These are phyloP conservation scores for Phymatocera aterrima DNA, from an alignment of 2,888 invertebrate species.

Conservation along the genomic window DNA sequence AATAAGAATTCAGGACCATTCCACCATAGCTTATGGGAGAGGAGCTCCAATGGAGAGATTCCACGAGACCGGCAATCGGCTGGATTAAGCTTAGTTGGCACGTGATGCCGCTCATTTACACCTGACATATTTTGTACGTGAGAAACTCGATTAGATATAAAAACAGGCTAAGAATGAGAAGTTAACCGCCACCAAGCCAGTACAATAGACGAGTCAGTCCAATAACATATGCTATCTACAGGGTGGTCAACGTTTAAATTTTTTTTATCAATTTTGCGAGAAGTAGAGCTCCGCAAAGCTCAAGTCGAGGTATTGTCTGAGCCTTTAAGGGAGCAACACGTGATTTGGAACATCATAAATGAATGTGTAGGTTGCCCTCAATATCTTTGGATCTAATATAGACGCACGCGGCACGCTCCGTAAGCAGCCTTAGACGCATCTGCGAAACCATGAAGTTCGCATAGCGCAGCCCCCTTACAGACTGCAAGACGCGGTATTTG, in stretches of 20 bases:
- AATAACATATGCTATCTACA: conserved; percentile 10
- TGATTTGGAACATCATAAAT: conserved; percentile 46
- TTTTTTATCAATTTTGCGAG: conserved; percentile 23
- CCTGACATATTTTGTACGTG: neutral
- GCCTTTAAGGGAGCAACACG: conserved; percentile 45
- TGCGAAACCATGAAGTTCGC: conserved; percentile 32
- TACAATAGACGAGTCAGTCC: conserved; percentile 51
- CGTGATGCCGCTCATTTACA: neutral
- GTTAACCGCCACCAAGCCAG: conserved; percentile 47
- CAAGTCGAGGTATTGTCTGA: conserved; percentile 53
- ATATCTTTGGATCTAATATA: neutral
- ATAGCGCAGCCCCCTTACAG: neutral
- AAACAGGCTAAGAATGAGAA: conserved; percentile 49
- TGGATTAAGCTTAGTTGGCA: neutral
- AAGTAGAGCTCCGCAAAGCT: conserved; percentile 52
- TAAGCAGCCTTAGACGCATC: conserved; percentile 43
- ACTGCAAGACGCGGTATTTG: conserved; percentile 16
- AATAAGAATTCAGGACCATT: neutral
- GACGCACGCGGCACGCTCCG: conserved; percentile 19
- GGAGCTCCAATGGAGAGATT: neutral
- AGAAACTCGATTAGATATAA: conserved; percentile 48
- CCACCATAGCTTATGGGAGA: neutral
- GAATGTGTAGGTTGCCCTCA: neutral
- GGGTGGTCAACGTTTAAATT: neutral
- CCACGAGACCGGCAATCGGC: neutral